Base-by-base conservation (phyloP, 2,113 vertebrate genomes). In the Rhea pennata region DNA sequence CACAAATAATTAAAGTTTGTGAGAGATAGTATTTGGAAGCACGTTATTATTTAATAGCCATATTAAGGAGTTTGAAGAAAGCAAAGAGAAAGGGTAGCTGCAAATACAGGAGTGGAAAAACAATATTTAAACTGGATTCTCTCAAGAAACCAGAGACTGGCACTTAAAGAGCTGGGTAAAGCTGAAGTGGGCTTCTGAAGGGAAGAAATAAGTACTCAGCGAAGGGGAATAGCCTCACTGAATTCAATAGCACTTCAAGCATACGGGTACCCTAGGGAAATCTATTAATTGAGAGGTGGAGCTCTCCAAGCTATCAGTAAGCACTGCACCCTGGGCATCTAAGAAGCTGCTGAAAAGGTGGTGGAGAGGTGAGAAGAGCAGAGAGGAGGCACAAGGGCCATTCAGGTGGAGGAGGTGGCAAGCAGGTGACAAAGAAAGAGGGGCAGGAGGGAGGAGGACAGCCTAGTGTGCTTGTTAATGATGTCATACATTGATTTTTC, bases 141-240 rank as follows among this genome's bases (percentile, higher is more conserved):
- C 53, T 59, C 50, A 67, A 74, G 70, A 39, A 85, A 80, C 67
- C 88, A 93, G 76, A 73, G 95, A 84, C 10, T 92, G 94, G 90
- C 83, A 79, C 36, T 92, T 90, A 90, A 83, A 78, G 26, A 83
- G 14, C 10, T 50, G 39, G n/a, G 33, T 83, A 95, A 85, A 73
- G 88, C 87, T 5, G 13, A 82, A 92, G 88, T 54, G 70, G 70
- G 86, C 54, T 91, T 65, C 46, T 53, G 11, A 66, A 77, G 10
- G 29, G 39, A 44, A 93, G 64, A 46, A 2, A 2, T 17, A 74
- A n/a, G 36, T 74, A 71, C n/a, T 53, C 3, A 8, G 44, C 33
- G 27, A 73, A 83, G 19, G 6, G 19, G 4, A 88, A 39, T 9
- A 69, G 6, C 13, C 10, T 66, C 3, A 5, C 26, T 36, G 88